Conservation (phyloP, 2,113 vertebrate genomes). For the Neodontobutis hainanensis region DNA sequence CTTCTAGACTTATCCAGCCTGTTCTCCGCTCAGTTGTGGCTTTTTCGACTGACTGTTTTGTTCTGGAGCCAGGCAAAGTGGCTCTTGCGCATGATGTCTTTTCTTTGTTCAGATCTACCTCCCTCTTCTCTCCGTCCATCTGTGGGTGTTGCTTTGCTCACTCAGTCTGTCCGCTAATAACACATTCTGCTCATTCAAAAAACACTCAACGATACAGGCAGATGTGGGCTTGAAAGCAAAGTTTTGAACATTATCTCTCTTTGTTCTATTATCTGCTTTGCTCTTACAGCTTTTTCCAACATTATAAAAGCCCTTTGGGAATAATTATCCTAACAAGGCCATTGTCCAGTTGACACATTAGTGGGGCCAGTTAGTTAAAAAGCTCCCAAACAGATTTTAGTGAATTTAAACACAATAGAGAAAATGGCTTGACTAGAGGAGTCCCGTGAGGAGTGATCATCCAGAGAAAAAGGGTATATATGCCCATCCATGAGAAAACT, state of each 20-base stretch:
- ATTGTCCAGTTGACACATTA: slow-evolving; percentile 63
- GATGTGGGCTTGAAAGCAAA: slow-evolving; percentile 35
- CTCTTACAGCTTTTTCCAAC: slow-evolving; percentile 42
- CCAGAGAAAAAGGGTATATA: too few relatives aligned
- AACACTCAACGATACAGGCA: slow-evolving; percentile 10
- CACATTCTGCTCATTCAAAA: slow-evolving; percentile 27
- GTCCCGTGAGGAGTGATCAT: slow-evolving; percentile 36
- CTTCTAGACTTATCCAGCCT: slow-evolving; percentile 16
- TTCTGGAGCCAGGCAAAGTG: slow-evolving; percentile 19
- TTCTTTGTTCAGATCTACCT: slow-evolving; percentile 30
- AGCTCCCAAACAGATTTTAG: slow-evolving; percentile 42
- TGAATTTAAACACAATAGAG: slow-evolving; percentile 33
- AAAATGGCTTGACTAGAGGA: slow-evolving; percentile 38
- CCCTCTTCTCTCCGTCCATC: slow-evolving; percentile 43
- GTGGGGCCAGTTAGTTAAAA: slow-evolving; percentile 43
- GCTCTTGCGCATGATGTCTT: slow-evolving; percentile 12
- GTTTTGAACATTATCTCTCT: slow-evolving; percentile 35
- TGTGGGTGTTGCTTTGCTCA: slow-evolving; percentile 31
- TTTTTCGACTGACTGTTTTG: slow-evolving; percentile 24
- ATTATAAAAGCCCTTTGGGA: slow-evolving; percentile 39
- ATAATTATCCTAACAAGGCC: slow-evolving; percentile 46
- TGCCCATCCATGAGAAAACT: too few relatives aligned
- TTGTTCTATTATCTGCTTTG: slow-evolving; percentile 41
- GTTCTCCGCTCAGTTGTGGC: neutral
- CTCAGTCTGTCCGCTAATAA: slow-evolving; percentile 19